Evolutionary conservation across 2,888 invertebrate species (phyloP).

Genomic region (Heliconius aoede): DNA sequence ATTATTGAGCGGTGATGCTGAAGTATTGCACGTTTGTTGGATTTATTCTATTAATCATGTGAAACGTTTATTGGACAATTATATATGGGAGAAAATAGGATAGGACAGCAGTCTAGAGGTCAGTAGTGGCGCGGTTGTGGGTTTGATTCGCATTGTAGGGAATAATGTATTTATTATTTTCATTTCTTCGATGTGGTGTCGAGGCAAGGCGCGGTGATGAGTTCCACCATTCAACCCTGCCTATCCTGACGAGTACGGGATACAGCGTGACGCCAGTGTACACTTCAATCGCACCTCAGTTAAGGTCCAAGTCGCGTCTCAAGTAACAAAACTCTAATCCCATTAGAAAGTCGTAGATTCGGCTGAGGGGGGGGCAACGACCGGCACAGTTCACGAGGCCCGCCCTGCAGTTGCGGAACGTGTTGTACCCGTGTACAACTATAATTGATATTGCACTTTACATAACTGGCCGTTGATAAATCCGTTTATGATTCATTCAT

Average conservation of each 20-base stretch:
- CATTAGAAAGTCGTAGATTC: constrained; percentile 80
- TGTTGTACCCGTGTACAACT: constrained; percentile 56
- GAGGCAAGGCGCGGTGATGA: too few relatives aligned
- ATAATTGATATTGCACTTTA: constrained; percentile 55
- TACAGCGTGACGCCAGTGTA: neutral
- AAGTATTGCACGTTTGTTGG: constrained; percentile 15
- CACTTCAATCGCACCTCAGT: constrained; percentile 53
- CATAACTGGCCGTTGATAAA: constrained; percentile 45
- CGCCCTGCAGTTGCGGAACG: constrained; percentile 67
- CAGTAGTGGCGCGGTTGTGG: too few relatives aligned
- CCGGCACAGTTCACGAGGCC: constrained; percentile 67
- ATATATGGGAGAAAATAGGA: constrained; percentile 6
- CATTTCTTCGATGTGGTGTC: too few relatives aligned
- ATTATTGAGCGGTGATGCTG: constrained; percentile 40
- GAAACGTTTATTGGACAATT: constrained; percentile 29
- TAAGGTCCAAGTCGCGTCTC: constrained; percentile 52
- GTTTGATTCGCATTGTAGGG: too few relatives aligned
- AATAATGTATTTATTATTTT: too few relatives aligned
- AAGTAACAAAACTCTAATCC: constrained; percentile 68
- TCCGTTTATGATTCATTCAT: constrained; percentile 36
- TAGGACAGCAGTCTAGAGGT: neutral
- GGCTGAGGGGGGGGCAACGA: constrained; percentile 69
- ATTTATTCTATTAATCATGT: constrained; percentile 12
- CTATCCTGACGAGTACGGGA: too few relatives aligned
- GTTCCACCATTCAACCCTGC: too few relatives aligned